These are phyloP conservation scores for Ennomos fuscantarius DNA, from an alignment of 2,888 invertebrate genomes.

Conservation along the genomic window DNA sequence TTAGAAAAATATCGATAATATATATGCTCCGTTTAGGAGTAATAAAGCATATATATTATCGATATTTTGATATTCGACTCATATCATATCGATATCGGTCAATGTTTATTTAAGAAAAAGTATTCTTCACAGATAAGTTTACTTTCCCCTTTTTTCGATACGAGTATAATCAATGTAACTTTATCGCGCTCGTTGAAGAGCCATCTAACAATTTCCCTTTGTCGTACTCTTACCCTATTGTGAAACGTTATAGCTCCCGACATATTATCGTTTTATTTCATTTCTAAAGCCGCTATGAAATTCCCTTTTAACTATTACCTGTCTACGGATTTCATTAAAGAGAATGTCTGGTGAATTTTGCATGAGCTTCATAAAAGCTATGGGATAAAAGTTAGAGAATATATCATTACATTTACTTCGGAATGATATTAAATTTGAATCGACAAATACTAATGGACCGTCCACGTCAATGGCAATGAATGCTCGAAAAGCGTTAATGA, in stretches of 20 bases:
- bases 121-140: slow-evolving; percentile 35
- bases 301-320: slow-evolving; percentile 68
- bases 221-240: slow-evolving; percentile 66
- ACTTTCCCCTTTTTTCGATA: slow-evolving; percentile 22
- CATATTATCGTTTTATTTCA: slow-evolving; percentile 79
- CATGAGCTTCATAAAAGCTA: slow-evolving; percentile 37
- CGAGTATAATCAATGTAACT: slow-evolving; percentile 64
- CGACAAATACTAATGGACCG: slow-evolving; percentile 27
- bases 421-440: slow-evolving; percentile 17
- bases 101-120: no score
- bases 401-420: slow-evolving; percentile 12
- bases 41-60: no score
- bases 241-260: slow-evolving; percentile 67
- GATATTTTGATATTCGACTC: no score
- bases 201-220: slow-evolving; percentile 72
- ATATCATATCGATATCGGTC: no score
- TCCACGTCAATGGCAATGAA: slow-evolving; percentile 39
- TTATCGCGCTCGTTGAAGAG: slow-evolving; percentile 65
- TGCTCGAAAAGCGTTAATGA: slow-evolving; percentile 44
- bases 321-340: slow-evolving; percentile 59
- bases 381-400: slow-evolving; percentile 16
- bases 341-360: slow-evolving; percentile 48
- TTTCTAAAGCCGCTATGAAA: slow-evolving; percentile 69
- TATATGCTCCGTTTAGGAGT: no score
- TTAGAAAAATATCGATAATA: no score